These are phyloP conservation scores for Nannobrachium achirus DNA, from an alignment of 2,113 vertebrate species.

Conservation along the genomic window DNA sequence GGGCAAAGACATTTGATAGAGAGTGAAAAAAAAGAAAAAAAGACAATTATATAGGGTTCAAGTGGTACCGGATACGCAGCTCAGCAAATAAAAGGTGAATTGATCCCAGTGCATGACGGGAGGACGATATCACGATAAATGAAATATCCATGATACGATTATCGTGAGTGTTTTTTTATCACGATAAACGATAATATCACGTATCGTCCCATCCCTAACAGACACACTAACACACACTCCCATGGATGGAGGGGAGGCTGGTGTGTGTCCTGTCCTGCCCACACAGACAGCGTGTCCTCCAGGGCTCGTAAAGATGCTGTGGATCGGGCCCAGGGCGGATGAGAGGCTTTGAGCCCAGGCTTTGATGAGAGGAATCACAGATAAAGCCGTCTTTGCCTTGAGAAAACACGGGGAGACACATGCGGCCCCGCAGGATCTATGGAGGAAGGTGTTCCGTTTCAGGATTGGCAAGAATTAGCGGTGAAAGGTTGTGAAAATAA, in stretches of 20 bases:
- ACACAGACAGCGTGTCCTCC: background rate
- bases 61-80: too few relatives aligned
- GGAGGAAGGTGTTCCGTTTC: slow-evolving; percentile 70
- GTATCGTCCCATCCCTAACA: too few relatives aligned
- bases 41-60: too few relatives aligned
- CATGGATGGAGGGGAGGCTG: background rate
- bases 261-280: background rate
- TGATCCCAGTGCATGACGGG: too few relatives aligned
- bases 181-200: too few relatives aligned
- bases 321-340: slow-evolving; percentile 10
- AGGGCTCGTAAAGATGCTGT: slow-evolving; percentile 35
- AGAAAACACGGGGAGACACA: slow-evolving; percentile 45
- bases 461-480: slow-evolving; percentile 75
- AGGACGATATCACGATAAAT: too few relatives aligned
- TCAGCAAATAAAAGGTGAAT: too few relatives aligned
- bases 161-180: too few relatives aligned
- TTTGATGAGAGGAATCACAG: slow-evolving; percentile 56
- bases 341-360: slow-evolving; percentile 24
- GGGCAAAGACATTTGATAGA: too few relatives aligned
- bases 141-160: too few relatives aligned
- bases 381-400: slow-evolving; percentile 50
- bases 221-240: slow-evolving; percentile 3
- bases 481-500: slow-evolving; percentile 81
- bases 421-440: slow-evolving; percentile 15
- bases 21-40: too few relatives aligned